Evolutionary conservation across 2,888 invertebrate genomes (phyloP).

Genomic region (Microchrysa polita): DNA sequence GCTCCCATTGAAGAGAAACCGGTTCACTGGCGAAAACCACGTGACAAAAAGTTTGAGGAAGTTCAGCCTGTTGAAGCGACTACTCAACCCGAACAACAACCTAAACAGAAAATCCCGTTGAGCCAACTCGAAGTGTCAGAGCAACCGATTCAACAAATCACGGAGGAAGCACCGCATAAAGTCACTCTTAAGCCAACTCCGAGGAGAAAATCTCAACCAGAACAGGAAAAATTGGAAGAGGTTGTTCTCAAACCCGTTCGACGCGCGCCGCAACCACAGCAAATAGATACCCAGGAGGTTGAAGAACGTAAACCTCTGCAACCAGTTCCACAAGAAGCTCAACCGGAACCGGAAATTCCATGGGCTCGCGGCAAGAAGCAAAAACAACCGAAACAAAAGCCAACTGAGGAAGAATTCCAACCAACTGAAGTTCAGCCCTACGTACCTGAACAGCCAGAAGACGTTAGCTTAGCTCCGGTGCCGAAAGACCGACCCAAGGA

Average conservation of each 20-base stretch:
- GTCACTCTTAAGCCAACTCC: slow-evolving; percentile 53
- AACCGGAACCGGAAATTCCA: slow-evolving; percentile 47
- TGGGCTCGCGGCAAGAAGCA: slow-evolving; percentile 53
- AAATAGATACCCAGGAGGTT: slow-evolving; percentile 48
- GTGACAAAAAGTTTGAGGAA: slow-evolving; percentile 51
- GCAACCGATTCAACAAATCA: slow-evolving; percentile 50
- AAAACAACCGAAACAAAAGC: slow-evolving; percentile 52
- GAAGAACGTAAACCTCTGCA: slow-evolving; percentile 55
- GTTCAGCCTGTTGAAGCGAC: background rate
- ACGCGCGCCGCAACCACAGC: slow-evolving; percentile 54
- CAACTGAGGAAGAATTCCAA: slow-evolving; percentile 15
- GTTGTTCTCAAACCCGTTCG: slow-evolving; percentile 52
- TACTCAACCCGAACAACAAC: slow-evolving; percentile 4
- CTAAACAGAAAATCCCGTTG: background rate
- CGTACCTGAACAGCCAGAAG: slow-evolving; percentile 24
- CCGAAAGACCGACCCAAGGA: slow-evolving; percentile 3
- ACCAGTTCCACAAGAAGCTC: slow-evolving; percentile 53
- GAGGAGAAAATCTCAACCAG: slow-evolving; percentile 49
- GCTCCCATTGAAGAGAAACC: slow-evolving; percentile 37
- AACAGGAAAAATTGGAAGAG: slow-evolving; percentile 55
- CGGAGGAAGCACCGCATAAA: slow-evolving; percentile 52
- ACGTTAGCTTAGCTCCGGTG: background rate
- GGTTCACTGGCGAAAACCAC: slow-evolving; percentile 48
- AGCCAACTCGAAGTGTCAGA: background rate
- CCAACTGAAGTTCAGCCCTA: slow-evolving; percentile 22